Base-by-base conservation (phyloP, 2,888 invertebrate species). In the Nesidiocoris tenuis region DNA sequence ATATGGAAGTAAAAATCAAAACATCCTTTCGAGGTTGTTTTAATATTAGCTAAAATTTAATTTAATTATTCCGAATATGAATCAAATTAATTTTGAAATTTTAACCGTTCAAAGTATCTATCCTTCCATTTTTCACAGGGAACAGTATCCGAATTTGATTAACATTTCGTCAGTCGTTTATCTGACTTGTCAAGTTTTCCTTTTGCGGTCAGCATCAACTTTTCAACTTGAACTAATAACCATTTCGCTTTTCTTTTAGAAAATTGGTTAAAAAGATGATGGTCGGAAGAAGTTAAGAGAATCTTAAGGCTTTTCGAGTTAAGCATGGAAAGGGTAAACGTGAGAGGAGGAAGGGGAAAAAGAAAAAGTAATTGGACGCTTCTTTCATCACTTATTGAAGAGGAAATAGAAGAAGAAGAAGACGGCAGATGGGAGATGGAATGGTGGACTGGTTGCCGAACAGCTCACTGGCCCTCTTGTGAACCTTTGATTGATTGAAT, bases 321-420 rank as follows among this genome's bases (percentile, higher is more conserved):
- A 39, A 39, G 39, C 17, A 65, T 19, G 39, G 18, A 65, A 65
- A 39, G 64, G 65, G 65, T 65, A 25, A 65, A 24, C 19, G 17
- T 39, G 65, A 65, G 39, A 65, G 39, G 39, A 65, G 25, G 39
- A 12, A 39, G 25, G n/a, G 19, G 5, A 67, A 55, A 21, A 56
- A 22, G 23, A 67, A 54, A 21, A 67, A 56, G 55, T 67, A 67
- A 67, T 67, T 67, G 67, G 67, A 67, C 67, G 39, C 55, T n/a
- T 67, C 65, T 65, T 65, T 67, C 67, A 56, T 67, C 67, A 67
- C 67, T 65, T 67, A 67, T 67, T 67, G 67, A 56, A 67, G 55
- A 67, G 56, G 67, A 56, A 56, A 67, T 67, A 67, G 67, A 54
- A 22, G 5, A 12, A 39, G 39, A 12, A 56, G 67, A 56, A n/a